Evolutionary conservation across 2,797 vertebrate genomes (phyloP).

Genomic region (Bovichtus variegatus): DNA sequence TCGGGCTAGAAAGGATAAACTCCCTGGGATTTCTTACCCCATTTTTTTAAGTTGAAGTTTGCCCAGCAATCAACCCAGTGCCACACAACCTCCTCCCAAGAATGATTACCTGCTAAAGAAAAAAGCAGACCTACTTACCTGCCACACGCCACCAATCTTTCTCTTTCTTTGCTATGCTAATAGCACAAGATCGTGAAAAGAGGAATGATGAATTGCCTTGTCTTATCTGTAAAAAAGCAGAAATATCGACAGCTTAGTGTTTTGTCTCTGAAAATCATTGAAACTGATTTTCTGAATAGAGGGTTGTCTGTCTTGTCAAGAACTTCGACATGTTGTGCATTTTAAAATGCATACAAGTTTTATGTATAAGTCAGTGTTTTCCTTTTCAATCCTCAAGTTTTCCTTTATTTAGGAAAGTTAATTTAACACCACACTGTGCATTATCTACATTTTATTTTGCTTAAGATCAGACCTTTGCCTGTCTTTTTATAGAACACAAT

Average conservation of each 20-base stretch:
- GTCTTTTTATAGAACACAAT: neutral
- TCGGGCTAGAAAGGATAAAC: slow-evolving; percentile 40
- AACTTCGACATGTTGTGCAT: neutral
- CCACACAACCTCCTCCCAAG: slow-evolving; percentile 51
- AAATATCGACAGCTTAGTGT: slow-evolving; percentile 6
- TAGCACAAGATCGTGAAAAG: neutral
- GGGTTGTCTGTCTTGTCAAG: neutral
- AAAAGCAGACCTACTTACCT: slow-evolving; percentile 62
- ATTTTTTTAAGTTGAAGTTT: slow-evolving; percentile 51
- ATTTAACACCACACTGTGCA: neutral
- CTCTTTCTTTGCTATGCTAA: slow-evolving; percentile 7
- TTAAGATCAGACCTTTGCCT: neutral
- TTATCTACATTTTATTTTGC: neutral
- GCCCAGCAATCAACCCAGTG: slow-evolving; percentile 55
- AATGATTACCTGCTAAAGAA: slow-evolving; percentile 67
- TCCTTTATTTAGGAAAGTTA: too few species aligned
- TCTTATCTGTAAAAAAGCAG: neutral
- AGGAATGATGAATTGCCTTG: neutral
- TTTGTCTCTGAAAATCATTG: neutral
- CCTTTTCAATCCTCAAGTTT: too few species aligned
- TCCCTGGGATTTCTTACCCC: slow-evolving; percentile 48
- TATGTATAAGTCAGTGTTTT: too few species aligned
- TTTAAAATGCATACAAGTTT: too few species aligned
- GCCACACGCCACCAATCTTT: neutral
- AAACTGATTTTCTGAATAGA: neutral